phyloP scores from a whole-genome alignment of 2,113 vertebrate species.

The Cygnus atratus region DNA sequence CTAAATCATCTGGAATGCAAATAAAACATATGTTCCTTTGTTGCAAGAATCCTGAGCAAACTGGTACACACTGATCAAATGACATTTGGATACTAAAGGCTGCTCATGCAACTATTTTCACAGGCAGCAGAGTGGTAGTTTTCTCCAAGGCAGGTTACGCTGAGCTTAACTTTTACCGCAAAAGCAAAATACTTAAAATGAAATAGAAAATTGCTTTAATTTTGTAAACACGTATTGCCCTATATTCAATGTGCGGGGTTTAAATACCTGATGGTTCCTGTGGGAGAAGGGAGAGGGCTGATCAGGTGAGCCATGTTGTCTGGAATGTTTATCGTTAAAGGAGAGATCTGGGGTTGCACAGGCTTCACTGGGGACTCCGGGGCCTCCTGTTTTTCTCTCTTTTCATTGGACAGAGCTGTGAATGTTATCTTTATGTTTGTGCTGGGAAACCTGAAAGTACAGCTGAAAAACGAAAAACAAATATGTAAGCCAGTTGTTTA shows the following conservation, averaged over 20 bases:
- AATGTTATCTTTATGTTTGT: slow-evolving; percentile 99
- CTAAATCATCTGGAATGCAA: not conserved
- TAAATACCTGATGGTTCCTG: slow-evolving; percentile 94
- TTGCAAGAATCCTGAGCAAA: not conserved
- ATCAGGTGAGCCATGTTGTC: slow-evolving; percentile 97
- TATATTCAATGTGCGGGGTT: not conserved
- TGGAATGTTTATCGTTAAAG: slow-evolving; percentile 98
- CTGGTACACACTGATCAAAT: not conserved
- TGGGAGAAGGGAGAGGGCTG: slow-evolving; percentile 96
- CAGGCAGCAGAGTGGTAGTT: not conserved
- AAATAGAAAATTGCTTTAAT: not conserved
- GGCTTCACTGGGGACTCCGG: slow-evolving; percentile 92
- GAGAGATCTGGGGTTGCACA: slow-evolving; percentile 94
- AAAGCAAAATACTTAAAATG: not conserved
- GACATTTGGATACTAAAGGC: not conserved
- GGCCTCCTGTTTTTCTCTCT: slow-evolving; percentile 91
- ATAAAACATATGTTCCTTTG: not conserved
- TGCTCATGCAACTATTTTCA: not conserved
- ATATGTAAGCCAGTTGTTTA: not conserved
- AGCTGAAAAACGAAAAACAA: slow-evolving; percentile 78
- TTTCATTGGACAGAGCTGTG: slow-evolving; percentile 91
- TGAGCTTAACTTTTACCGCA: not conserved
- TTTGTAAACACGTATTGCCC: not conserved
- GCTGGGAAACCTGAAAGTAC: slow-evolving; percentile 98
- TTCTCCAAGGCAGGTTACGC: not conserved